Conservation (phyloP, 2,113 vertebrate genomes). For the Brienomyrus brachyistius region DNA sequence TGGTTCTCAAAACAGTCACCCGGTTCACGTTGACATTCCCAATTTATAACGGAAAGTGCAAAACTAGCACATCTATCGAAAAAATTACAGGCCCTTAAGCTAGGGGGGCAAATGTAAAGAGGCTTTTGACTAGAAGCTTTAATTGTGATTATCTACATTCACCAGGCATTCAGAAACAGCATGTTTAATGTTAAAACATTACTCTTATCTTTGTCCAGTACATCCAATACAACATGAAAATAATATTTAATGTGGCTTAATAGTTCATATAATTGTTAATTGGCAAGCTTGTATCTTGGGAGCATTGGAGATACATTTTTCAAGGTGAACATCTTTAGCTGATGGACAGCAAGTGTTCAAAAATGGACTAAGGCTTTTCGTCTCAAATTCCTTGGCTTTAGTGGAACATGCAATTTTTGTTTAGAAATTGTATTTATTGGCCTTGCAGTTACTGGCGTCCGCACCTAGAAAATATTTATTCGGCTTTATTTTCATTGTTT, state of each 20-base stretch:
- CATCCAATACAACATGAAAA: not conserved
- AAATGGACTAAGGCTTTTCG: slow-evolving; percentile 29
- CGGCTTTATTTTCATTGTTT: slow-evolving; percentile 27
- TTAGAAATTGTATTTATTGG: slow-evolving; percentile 39
- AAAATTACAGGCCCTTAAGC: slow-evolving; percentile 21
- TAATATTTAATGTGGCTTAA: not conserved
- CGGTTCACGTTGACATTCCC: not conserved
- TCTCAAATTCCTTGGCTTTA: slow-evolving; percentile 40
- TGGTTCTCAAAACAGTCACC: slow-evolving; percentile 7
- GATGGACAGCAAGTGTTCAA: slow-evolving; percentile 24
- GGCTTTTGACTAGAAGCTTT: not conserved
- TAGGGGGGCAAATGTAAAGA: not conserved
- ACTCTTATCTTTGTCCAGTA: not conserved
- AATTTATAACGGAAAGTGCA: slow-evolving; percentile 28
- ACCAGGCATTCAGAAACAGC: not conserved
- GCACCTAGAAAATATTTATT: slow-evolving; percentile 19
- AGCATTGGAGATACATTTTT: slow-evolving; percentile 24
- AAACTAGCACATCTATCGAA: not conserved
- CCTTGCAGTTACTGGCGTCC: slow-evolving; percentile 30
- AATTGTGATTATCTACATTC: not conserved
- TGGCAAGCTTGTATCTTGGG: slow-evolving; percentile 2
- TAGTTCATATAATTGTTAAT: not conserved
- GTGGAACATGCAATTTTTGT: slow-evolving; percentile 44
- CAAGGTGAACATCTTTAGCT: slow-evolving; percentile 1
- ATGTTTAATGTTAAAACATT: not conserved